Evolutionary conservation across 2,797 vertebrate genomes (phyloP).

Genomic region (Lagorchestes hirsutus): DNA sequence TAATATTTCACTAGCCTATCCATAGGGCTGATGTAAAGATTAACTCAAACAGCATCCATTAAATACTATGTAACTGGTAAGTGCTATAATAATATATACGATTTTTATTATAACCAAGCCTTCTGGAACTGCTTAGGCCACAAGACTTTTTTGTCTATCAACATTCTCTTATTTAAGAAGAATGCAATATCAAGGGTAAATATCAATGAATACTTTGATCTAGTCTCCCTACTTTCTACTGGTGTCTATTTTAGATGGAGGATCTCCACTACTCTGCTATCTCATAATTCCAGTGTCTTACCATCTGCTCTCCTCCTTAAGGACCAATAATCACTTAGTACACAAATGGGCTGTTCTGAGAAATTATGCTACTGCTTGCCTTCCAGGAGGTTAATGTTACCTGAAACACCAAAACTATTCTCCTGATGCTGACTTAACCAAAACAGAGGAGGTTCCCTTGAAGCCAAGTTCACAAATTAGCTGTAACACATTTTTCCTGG

Average conservation of each 20-base stretch:
- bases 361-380: conserved; percentile 16
- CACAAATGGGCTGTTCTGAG: background rate
- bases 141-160: background rate
- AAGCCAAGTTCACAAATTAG: background rate
- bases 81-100: background rate
- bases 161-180: background rate
- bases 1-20: background rate
- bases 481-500: background rate
- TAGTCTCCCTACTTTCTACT: background rate
- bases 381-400: conserved; percentile 72
- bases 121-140: background rate
- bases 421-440: conserved; percentile 68
- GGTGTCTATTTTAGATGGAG: background rate
- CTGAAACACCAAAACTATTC: conserved; percentile 54
- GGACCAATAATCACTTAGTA: conserved; percentile 17
- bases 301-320: background rate
- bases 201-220: background rate
- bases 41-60: background rate
- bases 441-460: conserved; percentile 67
- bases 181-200: background rate
- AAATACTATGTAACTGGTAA: background rate
- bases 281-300: background rate
- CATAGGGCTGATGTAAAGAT: background rate
- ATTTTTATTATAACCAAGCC: background rate
- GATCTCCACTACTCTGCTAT: background rate